These are phyloP conservation scores for Cirrhinus molitorella DNA, from an alignment of 2,797 vertebrate species.

Conservation along the genomic window DNA sequence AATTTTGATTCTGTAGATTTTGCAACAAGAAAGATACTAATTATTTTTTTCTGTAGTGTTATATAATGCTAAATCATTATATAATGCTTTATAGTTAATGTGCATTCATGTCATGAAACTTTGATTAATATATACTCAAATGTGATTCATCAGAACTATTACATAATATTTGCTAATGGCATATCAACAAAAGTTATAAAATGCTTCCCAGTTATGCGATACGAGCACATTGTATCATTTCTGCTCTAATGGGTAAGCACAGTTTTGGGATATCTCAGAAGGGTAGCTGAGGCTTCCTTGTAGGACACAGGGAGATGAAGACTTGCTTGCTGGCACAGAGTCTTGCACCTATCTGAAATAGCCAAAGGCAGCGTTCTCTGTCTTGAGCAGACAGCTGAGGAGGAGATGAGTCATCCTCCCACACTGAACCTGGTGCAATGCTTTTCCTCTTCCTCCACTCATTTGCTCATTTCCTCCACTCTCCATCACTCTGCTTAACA, in stretches of 20 bases:
- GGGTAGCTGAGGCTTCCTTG: not conserved
- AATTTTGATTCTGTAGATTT: too few relatives aligned
- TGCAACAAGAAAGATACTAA: not conserved
- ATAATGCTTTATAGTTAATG: conserved; percentile 29
- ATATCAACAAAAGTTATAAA: conserved; percentile 9
- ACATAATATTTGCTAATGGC: conserved; percentile 24
- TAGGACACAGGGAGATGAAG: conserved; percentile 10
- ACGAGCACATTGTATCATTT: conserved; percentile 3
- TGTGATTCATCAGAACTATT: not conserved
- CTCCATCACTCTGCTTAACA: conserved; percentile 43
- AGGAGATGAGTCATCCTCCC: conserved; percentile 56
- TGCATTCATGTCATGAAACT: conserved; percentile 4
- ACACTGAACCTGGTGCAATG: conserved; percentile 46
- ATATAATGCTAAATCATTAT: conserved; percentile 3
- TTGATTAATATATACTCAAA: conserved; percentile 12
- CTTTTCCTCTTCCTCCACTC: conserved; percentile 61
- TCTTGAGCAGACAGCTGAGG: conserved; percentile 57
- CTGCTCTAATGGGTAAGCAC: conserved; percentile 23
- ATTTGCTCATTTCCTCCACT: conserved; percentile 61
- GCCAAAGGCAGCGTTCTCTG: conserved; percentile 47
- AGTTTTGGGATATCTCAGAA: conserved; percentile 17
- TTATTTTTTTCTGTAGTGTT: not conserved
- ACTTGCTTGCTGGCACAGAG: conserved; percentile 22
- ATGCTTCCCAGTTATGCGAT: not conserved
- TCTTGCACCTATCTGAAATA: conserved; percentile 49